Conservation (phyloP, 2,797 vertebrate species). For the Anguilla pacifica region DNA sequence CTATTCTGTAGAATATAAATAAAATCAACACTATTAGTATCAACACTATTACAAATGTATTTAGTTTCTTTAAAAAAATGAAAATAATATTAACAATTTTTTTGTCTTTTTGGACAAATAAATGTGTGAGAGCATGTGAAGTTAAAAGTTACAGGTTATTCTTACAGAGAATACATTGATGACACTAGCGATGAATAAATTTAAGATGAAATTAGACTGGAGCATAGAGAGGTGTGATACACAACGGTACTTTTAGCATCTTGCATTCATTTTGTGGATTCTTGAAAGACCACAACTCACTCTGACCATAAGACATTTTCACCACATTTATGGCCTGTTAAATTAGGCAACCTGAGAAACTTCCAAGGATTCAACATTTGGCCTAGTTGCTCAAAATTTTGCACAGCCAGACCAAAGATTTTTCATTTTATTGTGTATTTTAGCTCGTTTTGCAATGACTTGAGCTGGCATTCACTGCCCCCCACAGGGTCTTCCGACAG, state of each 20-base stretch:
- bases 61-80: neutral
- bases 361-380: neutral
- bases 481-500: neutral
- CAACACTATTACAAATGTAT: neutral
- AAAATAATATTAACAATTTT: neutral
- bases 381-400: neutral
- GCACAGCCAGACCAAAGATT: neutral
- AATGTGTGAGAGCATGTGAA: too few species aligned
- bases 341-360: neutral
- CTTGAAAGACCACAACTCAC: too few species aligned
- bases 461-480: neutral
- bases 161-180: too few species aligned
- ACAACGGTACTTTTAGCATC: too few species aligned
- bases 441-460: neutral
- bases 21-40: neutral
- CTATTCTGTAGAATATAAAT: neutral
- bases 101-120: neutral
- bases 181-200: too few species aligned
- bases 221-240: too few species aligned
- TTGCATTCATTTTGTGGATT: too few species aligned
- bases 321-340: neutral
- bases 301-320: too few species aligned
- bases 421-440: neutral
- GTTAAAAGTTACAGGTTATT: too few species aligned
- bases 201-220: too few species aligned